These are phyloP conservation scores for Hydropsyche betteni DNA, from an alignment of 2,888 invertebrate species.

Conservation along the genomic window DNA sequence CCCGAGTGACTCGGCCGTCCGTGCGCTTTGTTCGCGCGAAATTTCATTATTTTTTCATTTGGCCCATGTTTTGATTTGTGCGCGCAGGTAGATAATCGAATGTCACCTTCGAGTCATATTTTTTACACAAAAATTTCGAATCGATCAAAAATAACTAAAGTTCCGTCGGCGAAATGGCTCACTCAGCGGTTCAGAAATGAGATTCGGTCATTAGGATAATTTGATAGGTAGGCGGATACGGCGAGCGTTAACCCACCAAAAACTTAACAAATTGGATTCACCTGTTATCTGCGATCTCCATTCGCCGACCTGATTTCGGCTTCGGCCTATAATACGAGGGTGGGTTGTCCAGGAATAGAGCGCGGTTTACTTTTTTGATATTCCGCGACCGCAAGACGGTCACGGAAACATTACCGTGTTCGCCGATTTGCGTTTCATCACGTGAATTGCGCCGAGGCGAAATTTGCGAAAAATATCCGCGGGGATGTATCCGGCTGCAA, in stretches of 20 bases:
- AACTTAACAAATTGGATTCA: constrained; percentile 49
- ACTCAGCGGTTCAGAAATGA: constrained; percentile 42
- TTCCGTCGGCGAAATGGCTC: constrained; percentile 32
- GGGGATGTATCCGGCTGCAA: no score
- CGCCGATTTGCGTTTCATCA: constrained; percentile 13
- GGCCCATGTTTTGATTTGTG: constrained; percentile 13
- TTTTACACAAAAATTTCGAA: no score
- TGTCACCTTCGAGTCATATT: not conserved
- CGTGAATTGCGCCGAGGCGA: not conserved
- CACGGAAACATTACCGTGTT: constrained; percentile 11
- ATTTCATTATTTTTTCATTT: constrained; percentile 43
- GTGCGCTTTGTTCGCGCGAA: constrained; percentile 19
- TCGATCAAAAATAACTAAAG: not conserved
- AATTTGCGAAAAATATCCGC: no score
- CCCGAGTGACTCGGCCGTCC: not conserved
- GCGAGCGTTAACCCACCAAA: constrained; percentile 31
- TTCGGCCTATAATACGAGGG: not conserved
- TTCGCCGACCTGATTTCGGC: not conserved
- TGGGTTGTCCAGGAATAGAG: constrained; percentile 10
- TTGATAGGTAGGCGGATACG: constrained; percentile 49
- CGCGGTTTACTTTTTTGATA: not conserved
- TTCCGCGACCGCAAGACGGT: constrained; percentile 1
- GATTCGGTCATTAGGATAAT: constrained; percentile 50
- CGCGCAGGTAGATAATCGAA: not conserved
- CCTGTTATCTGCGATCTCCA: constrained; percentile 42